A percentile compares a stretch with the other conserved stretches of the same genome.
These are phyloP conservation scores for Cosmia pyralina DNA, from an alignment of 2,888 invertebrate genomes.

Conservation along the genomic window DNA sequence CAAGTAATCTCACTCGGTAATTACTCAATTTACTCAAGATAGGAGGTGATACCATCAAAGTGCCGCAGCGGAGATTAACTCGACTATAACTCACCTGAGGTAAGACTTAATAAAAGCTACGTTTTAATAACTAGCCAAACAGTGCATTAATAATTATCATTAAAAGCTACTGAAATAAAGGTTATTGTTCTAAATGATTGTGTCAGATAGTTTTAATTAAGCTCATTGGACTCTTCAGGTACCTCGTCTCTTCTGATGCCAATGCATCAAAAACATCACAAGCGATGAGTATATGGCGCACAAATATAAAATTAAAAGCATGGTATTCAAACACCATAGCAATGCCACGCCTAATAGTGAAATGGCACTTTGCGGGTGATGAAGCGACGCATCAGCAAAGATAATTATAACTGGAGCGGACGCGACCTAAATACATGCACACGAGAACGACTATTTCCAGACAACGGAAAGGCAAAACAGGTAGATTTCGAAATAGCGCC, in stretches of 20 bases:
- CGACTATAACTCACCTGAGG: constrained; percentile 68
- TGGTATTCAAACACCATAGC: constrained; percentile 54
- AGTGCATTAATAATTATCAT: constrained; percentile 52
- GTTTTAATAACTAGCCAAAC: constrained; percentile 55
- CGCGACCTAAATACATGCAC: constrained; percentile 85
- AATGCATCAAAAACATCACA: constrained; percentile 19
- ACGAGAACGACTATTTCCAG: constrained; percentile 85
- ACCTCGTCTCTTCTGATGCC: too few species aligned
- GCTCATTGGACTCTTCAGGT: background rate
- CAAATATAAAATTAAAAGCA: constrained; percentile 40
- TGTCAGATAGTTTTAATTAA: background rate
- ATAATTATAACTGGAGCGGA: constrained; percentile 84
- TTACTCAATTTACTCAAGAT: constrained; percentile 86
- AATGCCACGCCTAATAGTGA: constrained; percentile 67
- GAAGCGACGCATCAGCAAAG: constrained; percentile 81
- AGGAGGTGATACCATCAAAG: constrained; percentile 80
- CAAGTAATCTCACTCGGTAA: constrained; percentile 84
- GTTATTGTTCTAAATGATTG: constrained; percentile 17
- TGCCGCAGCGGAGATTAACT: constrained; percentile 75
- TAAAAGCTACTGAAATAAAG: constrained; percentile 12
- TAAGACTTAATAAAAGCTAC: constrained; percentile 70
- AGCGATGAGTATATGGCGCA: constrained; percentile 1
- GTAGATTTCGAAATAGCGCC: constrained; percentile 82
- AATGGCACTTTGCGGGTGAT: constrained; percentile 72
- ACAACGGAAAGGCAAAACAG: constrained; percentile 81